Evolutionary conservation across 2,888 invertebrate species (phyloP).

Genomic region (Bellardia pandia): DNA sequence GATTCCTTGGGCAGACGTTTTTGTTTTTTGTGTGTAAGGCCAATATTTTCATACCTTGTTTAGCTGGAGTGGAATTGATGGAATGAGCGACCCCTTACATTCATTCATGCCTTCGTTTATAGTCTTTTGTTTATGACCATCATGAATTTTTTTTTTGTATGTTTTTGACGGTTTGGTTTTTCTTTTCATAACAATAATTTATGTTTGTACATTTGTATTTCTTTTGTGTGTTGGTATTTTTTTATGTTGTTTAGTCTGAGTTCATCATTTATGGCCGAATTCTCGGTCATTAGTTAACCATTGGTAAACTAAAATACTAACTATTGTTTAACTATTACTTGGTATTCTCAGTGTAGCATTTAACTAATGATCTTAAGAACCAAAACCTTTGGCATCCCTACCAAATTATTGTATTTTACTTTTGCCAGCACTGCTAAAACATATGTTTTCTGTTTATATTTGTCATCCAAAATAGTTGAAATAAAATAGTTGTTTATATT

Average conservation of each 20-base stretch:
- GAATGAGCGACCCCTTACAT: background rate
- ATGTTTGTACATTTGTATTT: constrained; percentile 16
- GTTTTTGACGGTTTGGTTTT: background rate
- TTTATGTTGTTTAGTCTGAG: background rate
- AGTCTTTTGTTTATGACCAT: constrained; percentile 18
- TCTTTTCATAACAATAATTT: constrained; percentile 22
- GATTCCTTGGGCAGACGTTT: background rate
- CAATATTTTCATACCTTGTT: constrained; percentile 17
- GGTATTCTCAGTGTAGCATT: no score
- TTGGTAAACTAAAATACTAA: no score
- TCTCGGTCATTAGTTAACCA: no score
- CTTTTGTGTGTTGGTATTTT: background rate
- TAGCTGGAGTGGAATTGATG: background rate
- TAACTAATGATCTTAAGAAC: no score
- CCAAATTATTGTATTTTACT: no score
- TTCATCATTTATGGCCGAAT: no score
- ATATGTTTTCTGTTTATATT: no score
- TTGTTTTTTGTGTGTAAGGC: background rate
- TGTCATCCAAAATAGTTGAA: no score
- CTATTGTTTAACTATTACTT: no score
- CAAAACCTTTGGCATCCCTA: no score
- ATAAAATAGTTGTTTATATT: no score
- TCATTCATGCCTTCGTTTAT: background rate
- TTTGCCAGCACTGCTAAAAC: no score
- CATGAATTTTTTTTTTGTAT: background rate